Percentiles rank a stretch among this genome's conserved stretches.
phyloP scores from a whole-genome alignment of 2,888 invertebrate genomes.

The Tethea ocularis region DNA sequence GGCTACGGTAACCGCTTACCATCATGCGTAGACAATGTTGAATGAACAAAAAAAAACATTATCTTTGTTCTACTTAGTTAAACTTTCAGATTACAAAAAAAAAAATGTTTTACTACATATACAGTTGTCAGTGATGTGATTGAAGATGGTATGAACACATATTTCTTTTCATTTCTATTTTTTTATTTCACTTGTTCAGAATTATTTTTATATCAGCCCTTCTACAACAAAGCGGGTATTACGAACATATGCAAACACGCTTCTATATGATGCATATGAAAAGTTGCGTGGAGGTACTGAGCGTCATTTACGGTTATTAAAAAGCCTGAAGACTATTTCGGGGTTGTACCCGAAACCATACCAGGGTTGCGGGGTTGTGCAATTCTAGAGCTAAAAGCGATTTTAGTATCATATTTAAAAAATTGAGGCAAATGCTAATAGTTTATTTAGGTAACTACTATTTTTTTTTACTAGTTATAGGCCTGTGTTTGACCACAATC shows the following conservation, averaged over 20 bases:
- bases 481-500: no score
- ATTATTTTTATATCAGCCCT: background rate
- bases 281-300: conserved; percentile 30
- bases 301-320: conserved; percentile 58
- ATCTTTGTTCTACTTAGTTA: no score
- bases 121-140: no score
- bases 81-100: no score
- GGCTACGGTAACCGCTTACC: no score
- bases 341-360: conserved; percentile 34
- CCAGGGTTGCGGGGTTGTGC: conserved; percentile 23
- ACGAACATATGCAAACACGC: background rate
- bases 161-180: no score
- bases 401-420: conserved; percentile 6
- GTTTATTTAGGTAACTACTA: no score
- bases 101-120: no score
- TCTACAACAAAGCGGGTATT: background rate
- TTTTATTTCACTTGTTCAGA: background rate
- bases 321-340: conserved; percentile 51
- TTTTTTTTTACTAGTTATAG: no score
- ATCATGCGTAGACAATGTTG: no score
- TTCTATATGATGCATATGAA: conserved; percentile 19
- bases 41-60: no score
- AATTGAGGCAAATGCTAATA: conserved; percentile 6
- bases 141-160: no score
- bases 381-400: conserved; percentile 20